Percentiles rank a stretch among this genome's conserved stretches.
These are phyloP conservation scores for Thysanoteuthis rhombus DNA, from an alignment of 2,888 invertebrate species.

Conservation along the genomic window DNA sequence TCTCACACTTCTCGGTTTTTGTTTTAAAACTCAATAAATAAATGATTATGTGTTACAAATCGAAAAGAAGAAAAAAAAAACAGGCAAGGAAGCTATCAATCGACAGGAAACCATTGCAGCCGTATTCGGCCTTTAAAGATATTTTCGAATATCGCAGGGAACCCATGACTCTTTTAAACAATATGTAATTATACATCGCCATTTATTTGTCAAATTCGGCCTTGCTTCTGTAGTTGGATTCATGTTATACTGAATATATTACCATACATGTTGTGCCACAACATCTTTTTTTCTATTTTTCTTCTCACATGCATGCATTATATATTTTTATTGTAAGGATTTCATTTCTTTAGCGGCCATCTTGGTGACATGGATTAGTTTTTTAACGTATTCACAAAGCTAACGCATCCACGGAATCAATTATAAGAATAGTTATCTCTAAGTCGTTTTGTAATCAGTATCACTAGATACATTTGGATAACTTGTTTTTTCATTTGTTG, in stretches of 20 bases:
- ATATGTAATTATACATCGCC: background rate
- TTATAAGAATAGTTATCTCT: too few relatives aligned
- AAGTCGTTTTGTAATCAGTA: too few relatives aligned
- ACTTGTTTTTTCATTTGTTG: too few relatives aligned
- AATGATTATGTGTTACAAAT: too few relatives aligned
- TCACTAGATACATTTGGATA: too few relatives aligned
- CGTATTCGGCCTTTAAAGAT: background rate
- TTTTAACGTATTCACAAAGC: too few relatives aligned
- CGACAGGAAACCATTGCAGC: background rate
- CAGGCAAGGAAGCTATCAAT: background rate
- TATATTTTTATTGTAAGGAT: background rate
- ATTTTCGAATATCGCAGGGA: background rate
- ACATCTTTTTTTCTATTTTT: background rate
- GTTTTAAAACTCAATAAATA: too few relatives aligned
- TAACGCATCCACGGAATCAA: too few relatives aligned
- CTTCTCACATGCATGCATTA: background rate
- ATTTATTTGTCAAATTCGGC: background rate
- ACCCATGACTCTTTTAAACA: background rate
- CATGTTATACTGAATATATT: background rate
- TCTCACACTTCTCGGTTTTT: background rate
- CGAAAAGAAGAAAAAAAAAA: background rate
- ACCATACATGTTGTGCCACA: background rate
- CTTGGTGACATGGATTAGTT: background rate
- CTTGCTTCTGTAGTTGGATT: background rate
- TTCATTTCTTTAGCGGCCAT: background rate